These are phyloP conservation scores for Oreonectes daqikongensis DNA, from an alignment of 2,797 vertebrate genomes.

Conservation along the genomic window DNA sequence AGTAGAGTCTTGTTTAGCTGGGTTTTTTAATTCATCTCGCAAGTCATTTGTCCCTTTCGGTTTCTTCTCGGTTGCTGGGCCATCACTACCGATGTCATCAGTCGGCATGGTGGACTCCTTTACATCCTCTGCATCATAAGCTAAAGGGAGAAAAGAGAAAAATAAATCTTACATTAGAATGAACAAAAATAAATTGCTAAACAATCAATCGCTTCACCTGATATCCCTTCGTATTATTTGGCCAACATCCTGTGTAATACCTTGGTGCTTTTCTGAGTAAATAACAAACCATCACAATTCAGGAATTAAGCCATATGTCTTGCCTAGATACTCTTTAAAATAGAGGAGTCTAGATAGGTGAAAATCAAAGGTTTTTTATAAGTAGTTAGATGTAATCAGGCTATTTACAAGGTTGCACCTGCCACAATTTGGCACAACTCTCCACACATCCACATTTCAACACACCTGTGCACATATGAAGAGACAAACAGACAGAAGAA, in stretches of 20 bases:
- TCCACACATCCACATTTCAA: slow-evolving; percentile 11
- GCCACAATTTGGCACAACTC: slow-evolving; percentile 23
- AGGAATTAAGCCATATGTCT: neutral
- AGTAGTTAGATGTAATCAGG: slow-evolving; percentile 21
- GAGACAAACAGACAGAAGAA: slow-evolving; percentile 43
- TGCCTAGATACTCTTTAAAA: slow-evolving; percentile 1
- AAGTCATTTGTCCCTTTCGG: slow-evolving; percentile 77
- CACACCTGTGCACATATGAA: slow-evolving; percentile 43
- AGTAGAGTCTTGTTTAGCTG: slow-evolving; percentile 86
- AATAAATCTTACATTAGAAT: slow-evolving; percentile 56
- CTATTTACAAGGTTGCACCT: slow-evolving; percentile 28
- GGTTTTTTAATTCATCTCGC: slow-evolving; percentile 82
- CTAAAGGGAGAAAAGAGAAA: slow-evolving; percentile 66
- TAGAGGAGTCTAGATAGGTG: neutral
- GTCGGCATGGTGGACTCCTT: slow-evolving; percentile 82
- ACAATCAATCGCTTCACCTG: neutral
- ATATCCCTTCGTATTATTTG: neutral
- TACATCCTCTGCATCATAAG: slow-evolving; percentile 91
- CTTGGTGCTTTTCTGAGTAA: neutral
- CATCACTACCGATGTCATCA: slow-evolving; percentile 82
- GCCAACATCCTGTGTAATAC: neutral
- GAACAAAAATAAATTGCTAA: slow-evolving; percentile 12
- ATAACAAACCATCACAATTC: neutral
- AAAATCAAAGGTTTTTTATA: neutral
- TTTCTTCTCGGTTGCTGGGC: slow-evolving; percentile 78